These are phyloP conservation scores for Embiotoca jacksoni DNA, from an alignment of 2,113 vertebrate species.

Conservation along the genomic window DNA sequence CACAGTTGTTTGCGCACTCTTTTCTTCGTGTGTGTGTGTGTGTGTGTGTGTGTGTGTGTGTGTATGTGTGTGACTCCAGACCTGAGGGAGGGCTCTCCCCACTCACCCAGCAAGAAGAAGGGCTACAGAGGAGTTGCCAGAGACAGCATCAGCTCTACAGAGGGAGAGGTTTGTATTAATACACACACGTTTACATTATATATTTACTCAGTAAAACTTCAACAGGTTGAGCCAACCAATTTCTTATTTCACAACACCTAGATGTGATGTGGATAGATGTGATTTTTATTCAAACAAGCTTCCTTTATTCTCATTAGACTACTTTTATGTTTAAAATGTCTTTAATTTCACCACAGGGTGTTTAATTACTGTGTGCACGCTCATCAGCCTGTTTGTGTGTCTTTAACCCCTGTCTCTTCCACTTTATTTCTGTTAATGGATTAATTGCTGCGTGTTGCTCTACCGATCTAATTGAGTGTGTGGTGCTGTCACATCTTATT, in stretches of 20 bases:
- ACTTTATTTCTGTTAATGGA: conserved; percentile 59
- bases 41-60: not conserved
- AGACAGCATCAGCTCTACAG: conserved; percentile 89
- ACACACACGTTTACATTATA: conserved; percentile 54
- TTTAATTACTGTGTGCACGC: conserved; percentile 28
- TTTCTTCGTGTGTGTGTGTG: too few relatives aligned
- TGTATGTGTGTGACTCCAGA: conserved; percentile 55
- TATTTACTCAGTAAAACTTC: conserved; percentile 1
- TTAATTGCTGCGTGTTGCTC: conserved; percentile 61
- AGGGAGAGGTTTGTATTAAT: conserved; percentile 88
- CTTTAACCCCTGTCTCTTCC: conserved; percentile 43
- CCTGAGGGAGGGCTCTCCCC: conserved; percentile 35
- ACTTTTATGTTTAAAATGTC: conserved; percentile 11
- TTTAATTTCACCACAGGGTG: conserved; percentile 36
- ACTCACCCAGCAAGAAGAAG: conserved; percentile 83
- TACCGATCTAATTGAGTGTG: conserved; percentile 44
- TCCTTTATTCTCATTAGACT: conserved; percentile 26
- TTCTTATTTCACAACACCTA: not conserved
- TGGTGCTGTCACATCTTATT: conserved; percentile 53
- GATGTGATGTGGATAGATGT: conserved; percentile 2
- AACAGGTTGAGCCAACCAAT: conserved; percentile 11
- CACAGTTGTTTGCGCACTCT: not conserved
- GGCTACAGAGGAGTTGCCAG: conserved; percentile 80
- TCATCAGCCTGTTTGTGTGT: conserved; percentile 22
- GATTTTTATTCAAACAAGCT: conserved; percentile 19